phyloP scores from a whole-genome alignment of 2,888 invertebrate genomes.

The Pycnomerus fuliginosus region DNA sequence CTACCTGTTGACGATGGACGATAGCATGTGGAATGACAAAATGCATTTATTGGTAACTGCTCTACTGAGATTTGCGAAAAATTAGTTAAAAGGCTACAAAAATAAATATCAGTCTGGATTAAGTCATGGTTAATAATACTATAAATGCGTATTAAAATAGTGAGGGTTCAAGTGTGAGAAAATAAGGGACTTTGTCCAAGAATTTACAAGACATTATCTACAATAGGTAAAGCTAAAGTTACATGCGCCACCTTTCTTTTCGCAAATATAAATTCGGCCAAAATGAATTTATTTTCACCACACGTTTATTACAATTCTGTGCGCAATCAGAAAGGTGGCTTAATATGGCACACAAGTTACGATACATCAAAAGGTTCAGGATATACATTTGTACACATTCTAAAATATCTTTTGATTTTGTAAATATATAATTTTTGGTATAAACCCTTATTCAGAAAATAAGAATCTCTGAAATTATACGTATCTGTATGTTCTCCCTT shows the following conservation, averaged over 20 bases:
- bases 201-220: constrained; percentile 10
- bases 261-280: no score
- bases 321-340: no score
- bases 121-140: constrained; percentile 13
- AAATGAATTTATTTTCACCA: neutral
- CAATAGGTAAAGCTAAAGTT: constrained; percentile 21
- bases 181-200: constrained; percentile 16
- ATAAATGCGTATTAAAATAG: constrained; percentile 9
- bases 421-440: constrained; percentile 10
- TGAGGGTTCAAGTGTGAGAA: constrained; percentile 15
- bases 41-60: no score
- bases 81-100: no score
- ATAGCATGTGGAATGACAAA: no score
- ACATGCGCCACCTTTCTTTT: constrained; percentile 6
- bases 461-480: no score
- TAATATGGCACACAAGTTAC: constrained; percentile 23
- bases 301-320: no score
- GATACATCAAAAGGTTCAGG: constrained; percentile 15
- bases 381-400: constrained; percentile 23
- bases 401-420: constrained; percentile 11
- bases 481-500: neutral
- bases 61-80: no score
- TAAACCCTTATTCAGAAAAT: constrained; percentile 17
- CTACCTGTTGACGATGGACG: no score
- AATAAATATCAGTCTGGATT: constrained; percentile 22